Conservation (phyloP, 2,113 vertebrate genomes). For the Sturnus vulgaris region DNA sequence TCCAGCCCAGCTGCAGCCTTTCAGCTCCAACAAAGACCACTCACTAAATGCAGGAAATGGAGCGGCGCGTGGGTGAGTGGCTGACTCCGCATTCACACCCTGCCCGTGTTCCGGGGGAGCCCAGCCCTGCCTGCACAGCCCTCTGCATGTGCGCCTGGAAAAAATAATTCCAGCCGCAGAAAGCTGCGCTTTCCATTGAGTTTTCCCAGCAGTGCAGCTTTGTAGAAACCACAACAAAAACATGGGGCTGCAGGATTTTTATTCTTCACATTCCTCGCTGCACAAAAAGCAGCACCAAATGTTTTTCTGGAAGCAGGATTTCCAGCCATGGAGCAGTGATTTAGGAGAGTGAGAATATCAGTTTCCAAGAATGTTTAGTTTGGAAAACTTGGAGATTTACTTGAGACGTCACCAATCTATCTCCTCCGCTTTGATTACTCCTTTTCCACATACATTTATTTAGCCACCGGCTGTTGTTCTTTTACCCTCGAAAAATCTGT, state of each 20-base stretch:
- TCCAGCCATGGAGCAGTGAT: not conserved
- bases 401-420: not conserved
- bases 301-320: conserved; percentile 49
- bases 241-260: not conserved
- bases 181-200: conserved; percentile 1
- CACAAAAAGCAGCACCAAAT: not conserved
- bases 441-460: not conserved
- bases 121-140: not conserved
- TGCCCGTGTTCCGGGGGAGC: not conserved
- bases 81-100: not conserved
- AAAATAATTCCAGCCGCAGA: not conserved
- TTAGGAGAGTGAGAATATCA: conserved; percentile 26
- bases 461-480: conserved; percentile 29
- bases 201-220: conserved; percentile 8
- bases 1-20: conserved; percentile 75
- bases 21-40: conserved; percentile 64
- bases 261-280: not conserved
- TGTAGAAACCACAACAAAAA: conserved; percentile 51
- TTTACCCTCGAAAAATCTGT: not conserved
- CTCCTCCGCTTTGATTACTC: conserved; percentile 12
- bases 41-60: conserved; percentile 60
- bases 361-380: conserved; percentile 39
- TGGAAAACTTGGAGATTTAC: conserved; percentile 19
- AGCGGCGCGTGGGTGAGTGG: conserved; percentile 15
- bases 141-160: not conserved